These are phyloP conservation scores for Hycleus cichorii DNA, from an alignment of 1,140 invertebrate genomes.

Conservation along the genomic window DNA sequence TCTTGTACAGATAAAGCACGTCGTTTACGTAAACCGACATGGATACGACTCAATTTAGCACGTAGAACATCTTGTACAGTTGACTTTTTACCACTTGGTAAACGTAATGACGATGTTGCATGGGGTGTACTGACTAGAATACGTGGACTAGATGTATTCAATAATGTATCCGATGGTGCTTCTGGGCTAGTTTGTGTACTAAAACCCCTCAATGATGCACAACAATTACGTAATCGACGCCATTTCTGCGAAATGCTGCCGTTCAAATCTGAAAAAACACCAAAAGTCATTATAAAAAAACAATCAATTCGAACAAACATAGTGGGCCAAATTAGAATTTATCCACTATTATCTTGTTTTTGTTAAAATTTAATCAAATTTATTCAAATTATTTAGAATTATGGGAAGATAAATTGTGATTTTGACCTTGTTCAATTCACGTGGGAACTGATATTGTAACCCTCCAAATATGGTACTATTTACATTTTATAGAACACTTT, in stretches of 20 bases:
- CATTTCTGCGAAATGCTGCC: constrained; percentile 66
- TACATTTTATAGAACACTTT: no score
- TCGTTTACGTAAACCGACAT: constrained; percentile 54
- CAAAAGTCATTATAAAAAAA: background rate
- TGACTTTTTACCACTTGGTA: constrained; percentile 48
- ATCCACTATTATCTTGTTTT: no score
- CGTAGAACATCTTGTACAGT: constrained; percentile 55
- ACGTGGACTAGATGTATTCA: constrained; percentile 38
- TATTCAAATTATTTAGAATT: no score
- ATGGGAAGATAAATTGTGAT: no score
- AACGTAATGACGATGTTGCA: constrained; percentile 46
- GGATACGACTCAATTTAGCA: constrained; percentile 56
- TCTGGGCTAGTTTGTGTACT: constrained; percentile 45
- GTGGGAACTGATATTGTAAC: no score
- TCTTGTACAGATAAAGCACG: constrained; percentile 60
- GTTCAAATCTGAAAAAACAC: constrained; percentile 58
- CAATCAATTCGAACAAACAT: background rate
- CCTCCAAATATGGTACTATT: no score
- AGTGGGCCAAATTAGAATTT: no score
- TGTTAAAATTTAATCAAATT: no score
- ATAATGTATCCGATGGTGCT: constrained; percentile 43
- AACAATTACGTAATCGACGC: constrained; percentile 58
- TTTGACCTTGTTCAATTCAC: no score
- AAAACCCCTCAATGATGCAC: constrained; percentile 52
- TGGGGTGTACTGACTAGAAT: constrained; percentile 37